A percentile compares a stretch with the other conserved stretches of the same genome.
These are phyloP conservation scores for Plestiodon gilberti DNA, from an alignment of 2,113 vertebrate species.

Conservation along the genomic window DNA sequence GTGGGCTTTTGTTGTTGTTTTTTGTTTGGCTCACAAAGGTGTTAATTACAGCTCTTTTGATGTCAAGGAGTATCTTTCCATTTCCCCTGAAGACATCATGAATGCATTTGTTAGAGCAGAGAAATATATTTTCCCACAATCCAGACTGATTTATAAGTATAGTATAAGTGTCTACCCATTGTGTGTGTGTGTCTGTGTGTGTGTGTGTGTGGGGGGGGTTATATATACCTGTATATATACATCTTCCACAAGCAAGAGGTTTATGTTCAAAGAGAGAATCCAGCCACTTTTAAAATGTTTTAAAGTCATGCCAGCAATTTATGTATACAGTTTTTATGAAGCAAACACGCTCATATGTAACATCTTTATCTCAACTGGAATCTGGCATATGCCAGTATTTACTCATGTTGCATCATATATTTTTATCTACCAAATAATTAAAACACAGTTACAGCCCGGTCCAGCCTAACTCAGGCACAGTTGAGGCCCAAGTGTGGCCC, in stretches of 20 bases:
- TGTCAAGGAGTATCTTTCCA: slow-evolving; percentile 55
- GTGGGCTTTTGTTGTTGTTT: slow-evolving; percentile 37
- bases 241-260: neutral
- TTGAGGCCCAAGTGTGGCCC: too few relatives aligned
- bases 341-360: neutral
- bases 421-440: neutral
- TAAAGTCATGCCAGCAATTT: neutral
- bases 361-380: neutral
- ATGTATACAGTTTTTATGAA: neutral
- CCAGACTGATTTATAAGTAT: slow-evolving; percentile 23
- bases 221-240: too few relatives aligned
- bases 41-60: slow-evolving; percentile 67
- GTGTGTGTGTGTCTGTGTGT: too few relatives aligned
- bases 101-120: slow-evolving; percentile 45
- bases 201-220: too few relatives aligned
- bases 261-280: slow-evolving; percentile 29
- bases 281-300: neutral
- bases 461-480: too few relatives aligned
- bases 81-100: slow-evolving; percentile 61
- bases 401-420: neutral
- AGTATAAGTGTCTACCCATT: neutral
- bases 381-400: neutral
- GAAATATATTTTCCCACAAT: slow-evolving; percentile 59
- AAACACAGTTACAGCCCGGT: too few relatives aligned
- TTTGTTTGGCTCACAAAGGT: slow-evolving; percentile 49